A percentile compares a stretch with the other conserved stretches of the same genome.
Evolutionary conservation across 2,888 invertebrate species (phyloP).

Genomic region (Lomographa bimaculata): DNA sequence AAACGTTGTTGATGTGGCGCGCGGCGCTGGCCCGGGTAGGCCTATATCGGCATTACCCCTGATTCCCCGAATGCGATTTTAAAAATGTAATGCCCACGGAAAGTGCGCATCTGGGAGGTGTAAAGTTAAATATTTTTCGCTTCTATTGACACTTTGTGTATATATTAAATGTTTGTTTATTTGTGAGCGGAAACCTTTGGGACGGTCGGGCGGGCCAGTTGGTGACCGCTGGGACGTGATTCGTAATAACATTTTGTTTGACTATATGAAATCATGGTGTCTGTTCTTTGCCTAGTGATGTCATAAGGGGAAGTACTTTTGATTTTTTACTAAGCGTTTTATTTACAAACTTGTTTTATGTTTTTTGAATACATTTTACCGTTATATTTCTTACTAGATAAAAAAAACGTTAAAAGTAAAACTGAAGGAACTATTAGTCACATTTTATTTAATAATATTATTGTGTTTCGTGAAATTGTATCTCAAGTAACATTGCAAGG

Average conservation of each 20-base stretch:
- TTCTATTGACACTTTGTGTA: conserved; percentile 68
- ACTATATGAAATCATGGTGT: conserved; percentile 53
- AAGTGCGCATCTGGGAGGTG: conserved; percentile 69
- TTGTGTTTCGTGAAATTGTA: neutral
- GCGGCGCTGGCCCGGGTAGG: conserved; percentile 62
- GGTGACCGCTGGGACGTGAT: conserved; percentile 43
- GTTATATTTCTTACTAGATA: too few relatives aligned
- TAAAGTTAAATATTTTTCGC: conserved; percentile 71
- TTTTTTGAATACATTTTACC: too few relatives aligned
- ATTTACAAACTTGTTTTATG: too few relatives aligned
- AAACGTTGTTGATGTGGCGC: conserved; percentile 70
- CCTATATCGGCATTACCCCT: conserved; percentile 64
- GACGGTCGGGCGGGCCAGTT: conserved; percentile 28
- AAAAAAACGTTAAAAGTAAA: too few relatives aligned
- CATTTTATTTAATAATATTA: neutral
- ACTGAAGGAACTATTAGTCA: too few relatives aligned
- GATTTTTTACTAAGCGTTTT: neutral
- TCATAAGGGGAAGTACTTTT: conserved; percentile 20
- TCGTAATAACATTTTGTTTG: conserved; percentile 59
- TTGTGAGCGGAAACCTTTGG: conserved; percentile 57
- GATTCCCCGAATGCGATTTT: conserved; percentile 68
- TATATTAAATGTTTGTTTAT: conserved; percentile 76
- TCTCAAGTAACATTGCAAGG: conserved; percentile 7
- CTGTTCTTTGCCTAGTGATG: conserved; percentile 35
- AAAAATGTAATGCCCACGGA: conserved; percentile 74